Conservation (phyloP, 2,888 invertebrate species). For the Oxyteleia sp. region DNA sequence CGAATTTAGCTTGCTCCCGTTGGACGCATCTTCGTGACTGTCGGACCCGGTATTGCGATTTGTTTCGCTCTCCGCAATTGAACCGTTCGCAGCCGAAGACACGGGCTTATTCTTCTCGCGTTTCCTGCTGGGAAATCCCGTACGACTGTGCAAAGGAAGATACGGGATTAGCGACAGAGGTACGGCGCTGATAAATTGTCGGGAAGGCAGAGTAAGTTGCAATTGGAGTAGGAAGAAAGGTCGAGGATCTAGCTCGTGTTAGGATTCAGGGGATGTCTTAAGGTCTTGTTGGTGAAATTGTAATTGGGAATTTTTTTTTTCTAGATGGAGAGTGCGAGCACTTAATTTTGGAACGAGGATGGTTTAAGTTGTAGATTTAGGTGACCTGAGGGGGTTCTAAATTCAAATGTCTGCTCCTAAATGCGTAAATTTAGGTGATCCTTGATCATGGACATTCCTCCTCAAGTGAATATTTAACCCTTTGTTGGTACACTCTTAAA, state of each 20-base stretch:
- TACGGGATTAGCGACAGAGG: not conserved
- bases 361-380: no score
- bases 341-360: no score
- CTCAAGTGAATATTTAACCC: no score
- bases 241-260: not conserved
- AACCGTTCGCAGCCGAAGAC: not conserved
- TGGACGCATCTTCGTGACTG: not conserved
- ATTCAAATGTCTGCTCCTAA: no score
- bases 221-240: not conserved
- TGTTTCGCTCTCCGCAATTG: conserved; percentile 17
- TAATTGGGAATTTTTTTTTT: not conserved
- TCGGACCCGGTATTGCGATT: not conserved
- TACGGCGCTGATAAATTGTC: not conserved
- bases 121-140: conserved; percentile 3
- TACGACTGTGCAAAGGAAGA: conserved; percentile 18
- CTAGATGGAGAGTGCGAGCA: not conserved
- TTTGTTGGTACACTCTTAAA: no score
- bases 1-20: conserved; percentile 1
- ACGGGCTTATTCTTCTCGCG: not conserved
- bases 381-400: no score
- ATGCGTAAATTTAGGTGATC: no score
- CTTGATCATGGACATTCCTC: no score
- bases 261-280: no score
- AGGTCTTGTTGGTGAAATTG: no score
- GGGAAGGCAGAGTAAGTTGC: not conserved